phyloP scores from a whole-genome alignment of 2,113 vertebrate species.

The Pteruthius melanotis region DNA sequence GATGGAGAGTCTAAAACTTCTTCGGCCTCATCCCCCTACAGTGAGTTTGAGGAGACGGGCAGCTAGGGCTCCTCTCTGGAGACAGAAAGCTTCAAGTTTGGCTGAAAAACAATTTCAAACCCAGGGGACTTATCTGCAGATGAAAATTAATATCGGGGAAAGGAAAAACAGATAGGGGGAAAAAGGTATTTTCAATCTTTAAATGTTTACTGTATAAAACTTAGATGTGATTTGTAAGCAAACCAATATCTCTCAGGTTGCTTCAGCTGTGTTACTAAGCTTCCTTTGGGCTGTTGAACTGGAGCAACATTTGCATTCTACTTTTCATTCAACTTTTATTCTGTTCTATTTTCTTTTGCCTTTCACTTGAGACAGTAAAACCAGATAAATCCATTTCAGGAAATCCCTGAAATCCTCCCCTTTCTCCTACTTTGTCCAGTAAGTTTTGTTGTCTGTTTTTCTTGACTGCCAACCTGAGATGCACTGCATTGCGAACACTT shows the following conservation, averaged over 20 bases:
- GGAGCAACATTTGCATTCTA: background rate
- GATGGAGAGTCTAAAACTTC: slow-evolving; percentile 84
- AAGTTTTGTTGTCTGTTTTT: background rate
- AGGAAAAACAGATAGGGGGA: background rate
- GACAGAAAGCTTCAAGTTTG: background rate
- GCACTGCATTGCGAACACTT: background rate
- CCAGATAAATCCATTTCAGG: background rate
- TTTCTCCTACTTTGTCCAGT: background rate
- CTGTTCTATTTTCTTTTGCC: background rate
- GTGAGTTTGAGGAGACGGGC: slow-evolving; percentile 68
- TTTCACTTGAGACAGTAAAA: background rate
- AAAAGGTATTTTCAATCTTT: background rate
- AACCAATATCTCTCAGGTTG: background rate
- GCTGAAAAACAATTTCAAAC: background rate
- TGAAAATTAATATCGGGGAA: background rate
- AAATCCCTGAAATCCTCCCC: background rate
- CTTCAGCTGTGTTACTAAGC: background rate
- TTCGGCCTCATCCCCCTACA: slow-evolving; percentile 71
- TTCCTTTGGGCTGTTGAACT: background rate
- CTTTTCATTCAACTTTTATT: background rate
- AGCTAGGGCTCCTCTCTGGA: slow-evolving; percentile 36
- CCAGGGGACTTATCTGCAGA: background rate
- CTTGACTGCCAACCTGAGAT: background rate
- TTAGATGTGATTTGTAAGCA: background rate
- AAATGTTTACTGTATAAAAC: background rate